Evolutionary conservation across 1,140 invertebrate species (phyloP).

Genomic region (Lepidotrigona ventralis): DNA sequence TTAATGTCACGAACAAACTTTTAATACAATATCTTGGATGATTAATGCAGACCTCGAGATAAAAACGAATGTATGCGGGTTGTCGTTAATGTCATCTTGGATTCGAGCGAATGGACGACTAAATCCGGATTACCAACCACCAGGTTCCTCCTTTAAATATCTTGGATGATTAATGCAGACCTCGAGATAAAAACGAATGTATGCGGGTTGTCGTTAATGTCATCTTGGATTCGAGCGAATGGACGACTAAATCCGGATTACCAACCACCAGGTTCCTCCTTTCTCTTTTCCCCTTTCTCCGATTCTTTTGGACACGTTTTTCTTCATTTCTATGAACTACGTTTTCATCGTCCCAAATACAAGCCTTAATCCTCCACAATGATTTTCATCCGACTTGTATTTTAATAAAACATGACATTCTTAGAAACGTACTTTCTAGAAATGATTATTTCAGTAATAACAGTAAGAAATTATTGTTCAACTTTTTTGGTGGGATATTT

Average conservation of each 20-base stretch:
- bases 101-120: slow-evolving; percentile 48
- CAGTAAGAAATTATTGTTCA: too few relatives aligned
- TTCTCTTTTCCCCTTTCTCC: slow-evolving; percentile 12
- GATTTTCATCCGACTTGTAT: not conserved
- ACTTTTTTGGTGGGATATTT: too few relatives aligned
- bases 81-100: slow-evolving; percentile 11
- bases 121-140: slow-evolving; percentile 50
- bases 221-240: slow-evolving; percentile 44
- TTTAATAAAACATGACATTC: not conserved
- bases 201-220: slow-evolving; percentile 2
- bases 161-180: too few relatives aligned
- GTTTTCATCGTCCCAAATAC: not conserved
- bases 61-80: slow-evolving; percentile 1
- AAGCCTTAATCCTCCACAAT: not conserved
- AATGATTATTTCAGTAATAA: too few relatives aligned
- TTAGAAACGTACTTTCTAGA: not conserved
- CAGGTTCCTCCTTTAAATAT: slow-evolving; percentile 13
- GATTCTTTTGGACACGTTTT: slow-evolving; percentile 28
- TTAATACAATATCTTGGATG: not conserved
- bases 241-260: slow-evolving; percentile 50
- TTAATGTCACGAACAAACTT: not conserved
- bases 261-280: slow-evolving; percentile 24
- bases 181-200: slow-evolving; percentile 11
- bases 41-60: slow-evolving; percentile 4
- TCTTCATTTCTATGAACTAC: not conserved